Percentiles rank a stretch among this genome's conserved stretches.
These are phyloP conservation scores for Bellardia bayeri DNA, from an alignment of 2,888 invertebrate genomes.

Conservation along the genomic window DNA sequence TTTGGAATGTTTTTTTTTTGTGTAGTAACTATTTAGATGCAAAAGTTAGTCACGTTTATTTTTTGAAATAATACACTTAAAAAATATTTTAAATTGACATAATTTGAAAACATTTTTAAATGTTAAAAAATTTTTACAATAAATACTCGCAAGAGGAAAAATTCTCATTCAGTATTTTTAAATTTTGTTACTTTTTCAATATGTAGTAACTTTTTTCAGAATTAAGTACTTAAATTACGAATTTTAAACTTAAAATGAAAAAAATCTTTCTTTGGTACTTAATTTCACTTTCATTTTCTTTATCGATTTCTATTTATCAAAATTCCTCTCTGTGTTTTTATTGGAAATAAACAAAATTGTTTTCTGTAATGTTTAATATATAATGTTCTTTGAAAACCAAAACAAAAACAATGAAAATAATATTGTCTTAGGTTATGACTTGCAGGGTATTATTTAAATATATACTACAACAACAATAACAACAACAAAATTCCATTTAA, in stretches of 20 bases:
- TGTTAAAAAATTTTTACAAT: too few relatives aligned
- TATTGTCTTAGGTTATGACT: constrained; percentile 70
- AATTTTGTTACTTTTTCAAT: too few relatives aligned
- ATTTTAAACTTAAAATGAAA: too few relatives aligned
- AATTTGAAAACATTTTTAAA: too few relatives aligned
- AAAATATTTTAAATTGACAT: neutral
- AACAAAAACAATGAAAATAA: constrained; percentile 23
- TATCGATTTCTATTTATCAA: too few relatives aligned
- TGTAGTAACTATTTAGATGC: neutral
- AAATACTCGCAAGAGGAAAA: too few relatives aligned
- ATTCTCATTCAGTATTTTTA: too few relatives aligned
- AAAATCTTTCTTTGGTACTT: too few relatives aligned
- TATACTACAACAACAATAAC: constrained; percentile 20
- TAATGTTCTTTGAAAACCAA: constrained; percentile 34
- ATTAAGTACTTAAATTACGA: too few relatives aligned
- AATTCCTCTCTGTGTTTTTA: constrained; percentile 30
- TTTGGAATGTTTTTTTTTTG: constrained; percentile 26
- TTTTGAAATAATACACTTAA: constrained; percentile 16
- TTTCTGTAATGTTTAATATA: constrained; percentile 30
- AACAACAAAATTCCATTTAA: constrained; percentile 22
- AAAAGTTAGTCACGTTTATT: constrained; percentile 55
- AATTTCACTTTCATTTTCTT: too few relatives aligned
- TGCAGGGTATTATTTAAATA: constrained; percentile 45
- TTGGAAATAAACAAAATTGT: neutral
- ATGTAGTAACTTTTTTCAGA: too few relatives aligned